phyloP scores from a whole-genome alignment of 2,888 invertebrate species.

The Pachydiplax longipennis region DNA sequence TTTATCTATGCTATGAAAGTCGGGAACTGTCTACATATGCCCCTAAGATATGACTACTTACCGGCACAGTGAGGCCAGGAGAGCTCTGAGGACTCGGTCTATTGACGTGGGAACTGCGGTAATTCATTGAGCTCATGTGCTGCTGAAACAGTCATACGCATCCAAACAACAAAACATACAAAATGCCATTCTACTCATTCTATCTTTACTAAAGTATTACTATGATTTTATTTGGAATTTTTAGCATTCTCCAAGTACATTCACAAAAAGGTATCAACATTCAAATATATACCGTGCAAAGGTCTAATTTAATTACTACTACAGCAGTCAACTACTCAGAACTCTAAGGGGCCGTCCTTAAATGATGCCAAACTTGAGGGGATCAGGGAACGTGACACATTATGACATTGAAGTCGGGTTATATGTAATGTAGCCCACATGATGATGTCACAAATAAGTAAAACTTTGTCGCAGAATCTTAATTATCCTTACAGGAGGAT shows the following conservation, averaged over 20 bases:
- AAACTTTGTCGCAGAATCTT: no score
- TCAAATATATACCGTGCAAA: conserved; percentile 11
- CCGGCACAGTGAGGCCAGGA: conserved; percentile 62
- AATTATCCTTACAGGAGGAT: no score
- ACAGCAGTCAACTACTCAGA: not conserved
- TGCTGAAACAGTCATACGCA: conserved; percentile 50
- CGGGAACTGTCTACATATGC: no score
- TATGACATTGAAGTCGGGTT: no score
- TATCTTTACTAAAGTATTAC: not conserved
- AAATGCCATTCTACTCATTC: conserved; percentile 25
- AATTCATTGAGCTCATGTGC: conserved; percentile 59
- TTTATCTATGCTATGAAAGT: no score
- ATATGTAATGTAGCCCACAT: no score
- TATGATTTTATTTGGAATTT: not conserved
- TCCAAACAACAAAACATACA: conserved; percentile 41
- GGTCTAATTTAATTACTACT: not conserved
- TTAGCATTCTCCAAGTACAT: not conserved
- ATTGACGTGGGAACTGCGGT: conserved; percentile 62
- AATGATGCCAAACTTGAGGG: no score
- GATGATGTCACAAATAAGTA: no score
- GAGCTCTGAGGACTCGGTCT: conserved; percentile 65
- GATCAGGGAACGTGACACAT: no score
- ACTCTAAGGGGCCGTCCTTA: not conserved
- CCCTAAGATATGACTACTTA: conserved; percentile 53
- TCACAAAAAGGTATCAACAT: not conserved